These are phyloP conservation scores for Nymphalis polychloros DNA, from an alignment of 2,888 invertebrate genomes.

Conservation along the genomic window DNA sequence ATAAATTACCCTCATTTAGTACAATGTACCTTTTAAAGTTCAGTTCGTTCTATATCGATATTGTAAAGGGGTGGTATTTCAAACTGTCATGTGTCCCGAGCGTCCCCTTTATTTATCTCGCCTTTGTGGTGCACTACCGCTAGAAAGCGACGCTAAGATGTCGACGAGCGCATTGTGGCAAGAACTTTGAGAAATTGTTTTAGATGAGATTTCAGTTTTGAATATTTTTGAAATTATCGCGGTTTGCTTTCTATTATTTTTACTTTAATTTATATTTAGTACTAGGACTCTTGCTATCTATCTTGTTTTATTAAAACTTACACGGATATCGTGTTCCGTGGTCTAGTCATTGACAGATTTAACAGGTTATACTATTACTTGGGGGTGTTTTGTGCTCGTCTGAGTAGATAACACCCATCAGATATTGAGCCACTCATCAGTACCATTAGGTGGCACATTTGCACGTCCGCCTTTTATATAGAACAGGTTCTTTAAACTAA, in stretches of 20 bases:
- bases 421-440: too few species aligned
- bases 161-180: neutral
- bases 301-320: too few species aligned
- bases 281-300: neutral
- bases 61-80: neutral
- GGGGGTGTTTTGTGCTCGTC: too few species aligned
- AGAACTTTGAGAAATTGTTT: neutral
- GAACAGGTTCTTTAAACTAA: too few species aligned
- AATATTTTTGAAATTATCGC: neutral
- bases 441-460: too few species aligned
- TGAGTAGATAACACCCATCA: too few species aligned
- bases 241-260: neutral
- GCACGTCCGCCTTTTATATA: too few species aligned
- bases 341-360: too few species aligned
- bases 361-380: too few species aligned
- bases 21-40: neutral
- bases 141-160: neutral
- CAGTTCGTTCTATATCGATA: neutral
- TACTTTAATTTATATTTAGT: neutral
- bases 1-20: neutral
- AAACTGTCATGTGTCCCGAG: conserved; percentile 1
- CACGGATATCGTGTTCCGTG: too few species aligned
- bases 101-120: conserved; percentile 1
- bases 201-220: neutral
- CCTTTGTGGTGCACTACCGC: neutral